Conservation (phyloP, 2,113 vertebrate species). For the Aix galericulata region DNA sequence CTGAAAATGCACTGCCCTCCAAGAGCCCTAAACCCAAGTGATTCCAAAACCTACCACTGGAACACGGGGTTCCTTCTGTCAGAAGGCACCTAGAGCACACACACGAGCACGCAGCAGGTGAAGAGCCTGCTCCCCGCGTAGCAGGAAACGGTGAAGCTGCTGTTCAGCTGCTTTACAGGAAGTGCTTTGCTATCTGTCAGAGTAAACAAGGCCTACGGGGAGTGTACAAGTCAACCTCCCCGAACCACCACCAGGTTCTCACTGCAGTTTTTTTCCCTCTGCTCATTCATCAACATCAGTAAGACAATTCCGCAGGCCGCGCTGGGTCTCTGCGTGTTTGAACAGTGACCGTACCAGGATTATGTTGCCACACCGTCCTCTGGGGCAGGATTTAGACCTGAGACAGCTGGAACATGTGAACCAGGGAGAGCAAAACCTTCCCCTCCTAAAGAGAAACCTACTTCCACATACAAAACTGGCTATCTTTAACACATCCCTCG, state of each 20-base stretch:
- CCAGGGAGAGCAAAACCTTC: neutral
- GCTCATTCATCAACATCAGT: constrained; percentile 13
- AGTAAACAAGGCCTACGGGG: neutral
- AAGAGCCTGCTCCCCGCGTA: neutral
- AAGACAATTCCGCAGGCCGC: neutral
- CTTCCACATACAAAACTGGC: neutral
- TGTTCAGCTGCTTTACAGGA: constrained; percentile 48
- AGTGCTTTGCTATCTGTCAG: constrained; percentile 22
- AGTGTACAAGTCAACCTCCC: neutral
- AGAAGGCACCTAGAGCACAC: neutral
- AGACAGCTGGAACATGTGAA: neutral
- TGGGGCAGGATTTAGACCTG: neutral
- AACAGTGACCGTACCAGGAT: constrained; percentile 9
- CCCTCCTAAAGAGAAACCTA: neutral
- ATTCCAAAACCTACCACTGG: neutral
- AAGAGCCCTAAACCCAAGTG: neutral
- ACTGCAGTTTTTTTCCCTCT: neutral
- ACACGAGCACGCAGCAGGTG: neutral
- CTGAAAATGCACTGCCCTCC: neutral
- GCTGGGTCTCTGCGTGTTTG: neutral
- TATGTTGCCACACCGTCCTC: neutral
- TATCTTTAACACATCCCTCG: neutral
- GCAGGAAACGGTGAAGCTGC: constrained; percentile 49
- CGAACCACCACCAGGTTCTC: constrained; percentile 5
- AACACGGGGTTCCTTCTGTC: neutral